These are phyloP conservation scores for Pampusana beccarii DNA, from an alignment of 2,113 vertebrate genomes.

Conservation along the genomic window DNA sequence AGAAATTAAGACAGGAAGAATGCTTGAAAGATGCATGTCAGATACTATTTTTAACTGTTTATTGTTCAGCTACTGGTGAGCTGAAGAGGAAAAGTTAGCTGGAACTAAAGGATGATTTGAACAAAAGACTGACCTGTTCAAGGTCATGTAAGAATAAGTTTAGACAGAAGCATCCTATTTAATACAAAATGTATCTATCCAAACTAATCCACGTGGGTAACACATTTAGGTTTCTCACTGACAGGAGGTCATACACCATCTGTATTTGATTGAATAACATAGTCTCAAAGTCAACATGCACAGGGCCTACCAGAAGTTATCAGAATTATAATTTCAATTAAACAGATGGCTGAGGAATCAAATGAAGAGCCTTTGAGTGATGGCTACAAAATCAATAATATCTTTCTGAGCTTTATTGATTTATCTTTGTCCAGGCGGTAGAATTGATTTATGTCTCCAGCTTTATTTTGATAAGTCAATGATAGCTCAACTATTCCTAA, in stretches of 20 bases:
- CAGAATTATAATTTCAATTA: constrained; percentile 83
- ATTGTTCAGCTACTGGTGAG: neutral
- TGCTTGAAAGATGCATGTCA: constrained; percentile 12
- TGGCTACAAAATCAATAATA: constrained; percentile 82
- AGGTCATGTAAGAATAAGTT: constrained; percentile 29
- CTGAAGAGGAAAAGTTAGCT: neutral
- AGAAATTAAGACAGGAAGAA: constrained; percentile 3
- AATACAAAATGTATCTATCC: constrained; percentile 34
- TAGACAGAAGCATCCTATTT: constrained; percentile 42
- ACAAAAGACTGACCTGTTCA: constrained; percentile 18
- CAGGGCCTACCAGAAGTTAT: constrained; percentile 67
- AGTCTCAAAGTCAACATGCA: constrained; percentile 70
- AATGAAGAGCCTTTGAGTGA: constrained; percentile 82
- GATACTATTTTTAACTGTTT: neutral
- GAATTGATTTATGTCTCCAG: constrained; percentile 77
- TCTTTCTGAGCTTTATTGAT: constrained; percentile 85
- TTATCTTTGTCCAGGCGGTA: constrained; percentile 71
- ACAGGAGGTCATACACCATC: constrained; percentile 34
- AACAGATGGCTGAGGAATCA: constrained; percentile 84
- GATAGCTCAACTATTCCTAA: constrained; percentile 81
- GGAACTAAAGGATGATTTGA: neutral
- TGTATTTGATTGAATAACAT: constrained; percentile 69
- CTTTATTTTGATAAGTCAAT: constrained; percentile 85
- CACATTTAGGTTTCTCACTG: constrained; percentile 41
- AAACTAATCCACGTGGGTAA: constrained; percentile 39